Conservation (phyloP, 2,888 invertebrate genomes). For the Morpho deidamia region DNA sequence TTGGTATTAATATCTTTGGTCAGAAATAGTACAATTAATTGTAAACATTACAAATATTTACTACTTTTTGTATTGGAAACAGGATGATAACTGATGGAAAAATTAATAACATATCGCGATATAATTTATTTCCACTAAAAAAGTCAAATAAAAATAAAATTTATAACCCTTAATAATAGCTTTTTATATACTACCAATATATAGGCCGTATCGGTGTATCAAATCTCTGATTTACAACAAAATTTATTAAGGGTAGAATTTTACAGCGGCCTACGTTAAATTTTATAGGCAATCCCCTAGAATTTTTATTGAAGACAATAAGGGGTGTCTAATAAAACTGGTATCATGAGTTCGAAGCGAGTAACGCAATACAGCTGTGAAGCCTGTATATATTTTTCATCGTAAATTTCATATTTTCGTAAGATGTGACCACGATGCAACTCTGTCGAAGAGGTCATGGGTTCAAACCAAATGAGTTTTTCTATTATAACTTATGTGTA, state of each 20-base stretch:
- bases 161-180: neutral
- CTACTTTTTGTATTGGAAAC: too few relatives aligned
- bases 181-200: slow-evolving; percentile 8
- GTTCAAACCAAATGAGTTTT: too few relatives aligned
- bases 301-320: slow-evolving; percentile 71
- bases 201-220: slow-evolving; percentile 13
- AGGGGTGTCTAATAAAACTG: slow-evolving; percentile 57
- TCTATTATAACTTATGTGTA: too few relatives aligned
- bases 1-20: too few relatives aligned
- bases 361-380: slow-evolving; percentile 18
- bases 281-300: slow-evolving; percentile 58
- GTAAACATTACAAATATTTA: too few relatives aligned
- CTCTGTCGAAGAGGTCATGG: too few relatives aligned
- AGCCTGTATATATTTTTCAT: too few relatives aligned
- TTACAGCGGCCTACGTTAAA: slow-evolving; percentile 49
- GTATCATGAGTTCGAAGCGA: slow-evolving; percentile 43
- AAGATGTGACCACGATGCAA: too few relatives aligned
- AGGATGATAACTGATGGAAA: neutral
- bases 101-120: neutral
- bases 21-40: too few relatives aligned
- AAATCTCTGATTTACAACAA: slow-evolving; percentile 20
- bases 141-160: neutral
- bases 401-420: too few relatives aligned
- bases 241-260: slow-evolving; percentile 42
- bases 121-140: neutral